A percentile compares a stretch with the other conserved stretches of the same genome.
These are phyloP conservation scores for Papilio helenus DNA, from an alignment of 1,140 invertebrate species.

Conservation along the genomic window DNA sequence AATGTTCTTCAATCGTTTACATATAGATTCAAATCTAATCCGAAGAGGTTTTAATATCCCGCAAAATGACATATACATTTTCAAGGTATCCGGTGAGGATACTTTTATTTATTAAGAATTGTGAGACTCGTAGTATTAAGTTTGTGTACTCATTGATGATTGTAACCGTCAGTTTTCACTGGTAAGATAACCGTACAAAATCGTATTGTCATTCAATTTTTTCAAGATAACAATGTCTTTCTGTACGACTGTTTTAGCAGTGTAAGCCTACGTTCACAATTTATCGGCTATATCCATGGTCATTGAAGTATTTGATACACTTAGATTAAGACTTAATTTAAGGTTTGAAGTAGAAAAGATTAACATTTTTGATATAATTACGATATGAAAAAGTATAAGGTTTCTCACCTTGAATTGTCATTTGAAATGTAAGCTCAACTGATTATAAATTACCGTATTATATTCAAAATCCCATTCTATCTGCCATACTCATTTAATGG, in stretches of 20 bases:
- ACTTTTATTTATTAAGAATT: constrained; percentile 35
- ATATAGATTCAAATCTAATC: neutral
- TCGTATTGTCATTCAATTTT: neutral
- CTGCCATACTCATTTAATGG: neutral
- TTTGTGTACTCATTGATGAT: constrained; percentile 26
- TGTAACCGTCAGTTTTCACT: neutral
- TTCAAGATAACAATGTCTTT: neutral
- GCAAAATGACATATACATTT: constrained; percentile 3
- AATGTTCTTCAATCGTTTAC: neutral
- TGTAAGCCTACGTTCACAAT: neutral
- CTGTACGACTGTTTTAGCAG: neutral
- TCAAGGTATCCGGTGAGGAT: neutral
- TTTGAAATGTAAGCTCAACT: neutral
- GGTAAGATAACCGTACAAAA: neutral
- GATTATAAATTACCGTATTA: too few species aligned
- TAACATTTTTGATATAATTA: neutral
- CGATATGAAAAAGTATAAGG: neutral
- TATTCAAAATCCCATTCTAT: neutral
- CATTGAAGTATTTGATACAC: constrained; percentile 15
- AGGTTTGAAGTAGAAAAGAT: neutral
- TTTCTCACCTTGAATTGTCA: neutral
- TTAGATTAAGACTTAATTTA: constrained; percentile 10
- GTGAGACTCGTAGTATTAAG: constrained; percentile 30
- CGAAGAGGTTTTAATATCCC: neutral
- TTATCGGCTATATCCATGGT: neutral